Base-by-base conservation (phyloP, 2,113 vertebrate species). In the Labrus mixtus region DNA sequence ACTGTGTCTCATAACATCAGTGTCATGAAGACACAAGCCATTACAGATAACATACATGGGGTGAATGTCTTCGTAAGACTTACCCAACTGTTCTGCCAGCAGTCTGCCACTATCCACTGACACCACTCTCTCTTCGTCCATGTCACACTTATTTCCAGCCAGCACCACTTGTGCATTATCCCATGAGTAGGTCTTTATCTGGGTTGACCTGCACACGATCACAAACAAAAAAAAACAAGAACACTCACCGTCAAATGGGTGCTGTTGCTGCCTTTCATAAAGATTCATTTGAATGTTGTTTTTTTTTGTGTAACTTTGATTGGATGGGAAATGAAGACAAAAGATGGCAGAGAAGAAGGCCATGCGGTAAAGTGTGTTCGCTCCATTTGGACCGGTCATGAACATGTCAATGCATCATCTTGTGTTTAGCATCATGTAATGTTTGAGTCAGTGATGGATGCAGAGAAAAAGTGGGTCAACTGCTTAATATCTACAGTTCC, bases 151-250 rank as follows among this genome's bases (percentile, higher is more conserved):
- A 91, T 99, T 99, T 48, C 96, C 97, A 5, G 97, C 97, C 86
- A 99, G 91, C 90, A 99, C 95, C 91, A 99, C 97, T 92, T 99
- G 98, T 53, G 98, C 97, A 74, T 98, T 99, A 87, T 99, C 98
- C 97, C 97, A 98, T 15, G 98, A 98, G 86, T 99, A 99, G 0
- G 97, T 99, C 93, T 99, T 99, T 90, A 99, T 98, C 93, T 99
- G 98, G 85, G 97, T 98, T 81, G 98, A 98, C 97, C 98, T 99
- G 89, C 48, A 85, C 0, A 53, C 1, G 64, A 71, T 58, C 50
- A 79, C 5, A 79, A 50, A 63, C 6, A 68, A 69, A 11, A 43
- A 8, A 22, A 7, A 11, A 25, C 62, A 70, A 61, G 64, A 61
- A 82, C 43, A 73, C 12, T 45, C 12, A 45, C 1, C 43, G 15